These are phyloP conservation scores for Gallinago nigripennis DNA, from an alignment of 2,797 vertebrate genomes.

Conservation along the genomic window DNA sequence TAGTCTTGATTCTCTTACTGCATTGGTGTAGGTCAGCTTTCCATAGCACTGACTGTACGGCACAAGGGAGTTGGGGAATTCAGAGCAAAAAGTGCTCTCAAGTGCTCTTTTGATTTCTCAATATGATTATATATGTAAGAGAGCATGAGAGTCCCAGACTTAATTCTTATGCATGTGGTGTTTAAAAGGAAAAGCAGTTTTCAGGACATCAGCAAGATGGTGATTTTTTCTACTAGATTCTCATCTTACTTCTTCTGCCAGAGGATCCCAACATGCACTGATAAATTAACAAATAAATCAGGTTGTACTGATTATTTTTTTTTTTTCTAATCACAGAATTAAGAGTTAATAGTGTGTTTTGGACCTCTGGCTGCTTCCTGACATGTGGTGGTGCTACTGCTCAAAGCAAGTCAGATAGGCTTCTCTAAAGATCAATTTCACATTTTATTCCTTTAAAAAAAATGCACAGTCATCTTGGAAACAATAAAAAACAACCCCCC, in stretches of 20 bases:
- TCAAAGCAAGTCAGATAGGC: constrained; percentile 26
- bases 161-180: not conserved
- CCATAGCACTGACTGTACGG: not conserved
- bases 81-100: not conserved
- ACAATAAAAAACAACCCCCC: not conserved
- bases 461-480: constrained; percentile 31
- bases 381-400: constrained; percentile 63
- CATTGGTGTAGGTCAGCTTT: not conserved
- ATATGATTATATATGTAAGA: not conserved
- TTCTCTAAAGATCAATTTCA: constrained; percentile 2
- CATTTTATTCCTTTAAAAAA: constrained; percentile 6
- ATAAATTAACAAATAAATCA: not conserved
- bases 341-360: not conserved
- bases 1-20: not conserved
- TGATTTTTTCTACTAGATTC: not conserved
- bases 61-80: not conserved
- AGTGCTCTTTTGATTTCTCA: not conserved
- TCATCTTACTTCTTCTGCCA: not conserved
- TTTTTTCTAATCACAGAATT: not conserved
- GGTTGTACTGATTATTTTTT: not conserved
- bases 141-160: not conserved
- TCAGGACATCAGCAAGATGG: not conserved
- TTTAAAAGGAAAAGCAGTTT: not conserved
- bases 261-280: not conserved
- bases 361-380: constrained; percentile 30